A percentile compares a stretch with the other conserved stretches of the same genome.
phyloP scores from a whole-genome alignment of 2,797 vertebrate species.

The Fistularia tabacaria region DNA sequence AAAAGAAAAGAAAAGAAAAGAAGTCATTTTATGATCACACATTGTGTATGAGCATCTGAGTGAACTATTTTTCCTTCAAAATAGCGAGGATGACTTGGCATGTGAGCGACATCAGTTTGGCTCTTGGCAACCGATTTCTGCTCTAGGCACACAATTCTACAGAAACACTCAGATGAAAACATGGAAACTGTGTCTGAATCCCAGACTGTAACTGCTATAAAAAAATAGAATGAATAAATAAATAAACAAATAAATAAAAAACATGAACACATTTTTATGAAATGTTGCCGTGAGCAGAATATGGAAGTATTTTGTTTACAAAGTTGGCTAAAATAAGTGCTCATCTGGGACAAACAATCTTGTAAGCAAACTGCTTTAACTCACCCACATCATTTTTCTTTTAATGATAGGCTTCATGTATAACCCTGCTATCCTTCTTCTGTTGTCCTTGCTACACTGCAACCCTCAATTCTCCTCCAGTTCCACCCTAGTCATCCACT shows the following conservation, averaged over 20 bases:
- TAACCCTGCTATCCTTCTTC: no score
- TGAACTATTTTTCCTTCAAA: conserved; percentile 13
- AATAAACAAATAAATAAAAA: no score
- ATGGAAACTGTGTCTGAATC: conserved; percentile 34
- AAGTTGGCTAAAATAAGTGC: conserved; percentile 16
- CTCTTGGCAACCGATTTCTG: conserved; percentile 42
- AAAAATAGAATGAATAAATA: no score
- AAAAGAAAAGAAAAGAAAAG: neutral
- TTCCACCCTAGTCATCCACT: no score
- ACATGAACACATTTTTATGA: neutral
- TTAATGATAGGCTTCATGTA: neutral
- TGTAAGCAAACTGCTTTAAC: neutral
- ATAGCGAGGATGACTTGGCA: conserved; percentile 37
- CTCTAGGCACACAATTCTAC: conserved; percentile 39
- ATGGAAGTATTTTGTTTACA: conserved; percentile 46
- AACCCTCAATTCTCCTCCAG: no score
- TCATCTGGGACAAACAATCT: conserved; percentile 10
- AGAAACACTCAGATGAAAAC: conserved; percentile 32
- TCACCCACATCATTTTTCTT: conserved; percentile 12
- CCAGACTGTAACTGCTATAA: conserved; percentile 17
- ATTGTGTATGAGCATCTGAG: neutral
- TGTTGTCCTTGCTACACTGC: no score
- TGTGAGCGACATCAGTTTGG: conserved; percentile 38
- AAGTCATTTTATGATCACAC: neutral
- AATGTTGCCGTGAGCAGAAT: conserved; percentile 36